Base-by-base conservation (phyloP, 2,888 invertebrate species). In the Drosophila sordidula region DNA sequence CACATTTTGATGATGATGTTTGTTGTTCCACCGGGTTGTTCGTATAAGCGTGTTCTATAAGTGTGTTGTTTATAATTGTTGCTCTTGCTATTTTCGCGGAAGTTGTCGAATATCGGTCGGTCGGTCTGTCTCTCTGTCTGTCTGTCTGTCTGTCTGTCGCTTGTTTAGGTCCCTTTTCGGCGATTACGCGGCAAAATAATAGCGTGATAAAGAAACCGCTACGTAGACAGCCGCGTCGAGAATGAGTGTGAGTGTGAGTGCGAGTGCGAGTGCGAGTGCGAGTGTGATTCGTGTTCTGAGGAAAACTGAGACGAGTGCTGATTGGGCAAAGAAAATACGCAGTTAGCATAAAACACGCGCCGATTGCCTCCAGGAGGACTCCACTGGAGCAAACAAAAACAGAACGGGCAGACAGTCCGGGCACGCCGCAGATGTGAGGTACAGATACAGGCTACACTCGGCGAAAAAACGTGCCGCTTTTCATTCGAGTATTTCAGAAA, bases 241-340 rank as follows among this genome's bases (percentile, higher is more conserved):
- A 51, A 38, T 39, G 51, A 16, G 22, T 11, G 25, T 14, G 34
- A 5, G 29, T 32, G 46, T 39, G n/a, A n/a, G n/a, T n/a, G n/a
- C n/a, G n/a, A n/a, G n/a, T n/a, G n/a, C n/a, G n/a, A n/a, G n/a
- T n/a, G n/a, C n/a, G n/a, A n/a, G n/a, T n/a, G n/a, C n/a, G 50
- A 56, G 25, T 38, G 67, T 54, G 62, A 46, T 54, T 58, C 39
- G 39, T 39, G 57, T 51, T 44, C 22, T 47, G 41, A 9, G 41
- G 18, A 39, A 36, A 54, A 59, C 36, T 59, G 58, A 67, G 42
- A 58, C 46, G 36, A 55, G 4, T 62, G 65, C 71, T 75, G 67
- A 64, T 65, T 67, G 79, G 63, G 69, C 41, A 52, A 55, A 47
- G 71, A 67, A 70, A 78, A 64, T 78, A 78, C 79, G 79, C 75